Base-by-base conservation (phyloP, 2,888 invertebrate species). In the Andrena haemorrhoa region DNA sequence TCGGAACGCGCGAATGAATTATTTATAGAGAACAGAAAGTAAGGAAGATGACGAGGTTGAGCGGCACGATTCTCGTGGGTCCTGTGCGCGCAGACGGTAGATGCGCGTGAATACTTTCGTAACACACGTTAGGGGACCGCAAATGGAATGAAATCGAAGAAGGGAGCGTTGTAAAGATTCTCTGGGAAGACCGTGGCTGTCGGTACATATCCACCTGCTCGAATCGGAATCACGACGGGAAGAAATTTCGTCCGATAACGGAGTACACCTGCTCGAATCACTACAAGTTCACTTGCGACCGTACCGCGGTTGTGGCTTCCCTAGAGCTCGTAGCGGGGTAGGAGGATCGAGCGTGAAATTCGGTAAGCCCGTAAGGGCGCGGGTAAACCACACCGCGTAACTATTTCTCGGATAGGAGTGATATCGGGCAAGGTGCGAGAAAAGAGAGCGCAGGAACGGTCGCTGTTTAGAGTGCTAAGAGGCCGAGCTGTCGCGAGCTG, bases 1-100 rank as follows among this genome's bases (percentile, higher is more conserved):
- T 83, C 72, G 90, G 86, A 88, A 88, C 86, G 86, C 84, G 81
- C 81, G 81, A 87, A 91, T 90, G 90, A 91, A 91, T 91, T 91
- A 91, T 91, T 90, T 89, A 90, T 89, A 88, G 75, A 83, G 84
- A 85, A 68, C 78, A 68, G 78, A 83, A 75, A 78, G 79, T 77
- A 82, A 79, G 79, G 74, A 76, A 83, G 82, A 87, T 70, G 79
- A 75, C 79, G 83, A 79, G 41, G 65, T 66, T 41, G 65, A 78
- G 60, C 78, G 68, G 73, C 72, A 83, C 72, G 60, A 72, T 74
- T 83, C 41, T 66, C 64, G 20, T 20, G 23, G 47, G 47, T 56
- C 23, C 33, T 61, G 31, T 70, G 68, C 51, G 72, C 68, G 68
- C 68, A 69, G 33, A 63, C 41, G 41, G 12, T 61, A 75, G 8